Evolutionary conservation across 1,140 invertebrate genomes (phyloP).

Genomic region (Doryteuthis pealeii): DNA sequence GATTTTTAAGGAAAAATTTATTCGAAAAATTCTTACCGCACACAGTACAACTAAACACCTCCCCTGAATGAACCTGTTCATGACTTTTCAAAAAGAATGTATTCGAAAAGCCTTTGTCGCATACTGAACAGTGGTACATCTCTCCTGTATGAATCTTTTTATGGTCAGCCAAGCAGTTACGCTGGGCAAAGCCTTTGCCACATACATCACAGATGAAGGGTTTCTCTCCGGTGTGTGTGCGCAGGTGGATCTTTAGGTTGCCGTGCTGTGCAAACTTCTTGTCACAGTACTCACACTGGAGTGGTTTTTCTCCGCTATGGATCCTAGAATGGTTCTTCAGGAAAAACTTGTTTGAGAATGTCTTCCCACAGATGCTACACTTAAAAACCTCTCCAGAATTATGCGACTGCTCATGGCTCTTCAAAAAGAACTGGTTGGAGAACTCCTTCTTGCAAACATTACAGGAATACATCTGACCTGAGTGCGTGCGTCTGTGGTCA

Average conservation of each 20-base stretch:
- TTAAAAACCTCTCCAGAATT: slow-evolving; percentile 7
- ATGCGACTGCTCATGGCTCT: not conserved
- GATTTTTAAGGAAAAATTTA: slow-evolving; percentile 3
- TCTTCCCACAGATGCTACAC: not conserved
- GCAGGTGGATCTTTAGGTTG: slow-evolving; percentile 31
- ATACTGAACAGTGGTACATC: not conserved
- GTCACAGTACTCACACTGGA: slow-evolving; percentile 35
- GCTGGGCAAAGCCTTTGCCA: slow-evolving; percentile 26
- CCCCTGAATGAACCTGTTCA: slow-evolving; percentile 93
- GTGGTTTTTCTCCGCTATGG: slow-evolving; percentile 17
- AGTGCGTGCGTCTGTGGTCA: slow-evolving; percentile 63
- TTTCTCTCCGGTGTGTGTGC: slow-evolving; percentile 32
- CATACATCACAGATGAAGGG: slow-evolving; percentile 30
- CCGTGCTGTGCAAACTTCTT: not conserved
- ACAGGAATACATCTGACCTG: slow-evolving; percentile 76
- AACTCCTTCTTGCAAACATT: slow-evolving; percentile 19
- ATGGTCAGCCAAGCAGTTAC: slow-evolving; percentile 18
- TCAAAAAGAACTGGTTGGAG: slow-evolving; percentile 4
- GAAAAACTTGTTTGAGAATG: slow-evolving; percentile 5
- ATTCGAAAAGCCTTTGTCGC: slow-evolving; percentile 26
- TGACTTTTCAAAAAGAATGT: slow-evolving; percentile 63
- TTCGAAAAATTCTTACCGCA: not conserved
- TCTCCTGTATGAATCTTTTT: slow-evolving; percentile 31
- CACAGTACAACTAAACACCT: slow-evolving; percentile 53
- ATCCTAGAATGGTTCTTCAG: slow-evolving; percentile 9